Base-by-base conservation (phyloP, 2,113 vertebrate species). In the Rhagologus leucostigma region DNA sequence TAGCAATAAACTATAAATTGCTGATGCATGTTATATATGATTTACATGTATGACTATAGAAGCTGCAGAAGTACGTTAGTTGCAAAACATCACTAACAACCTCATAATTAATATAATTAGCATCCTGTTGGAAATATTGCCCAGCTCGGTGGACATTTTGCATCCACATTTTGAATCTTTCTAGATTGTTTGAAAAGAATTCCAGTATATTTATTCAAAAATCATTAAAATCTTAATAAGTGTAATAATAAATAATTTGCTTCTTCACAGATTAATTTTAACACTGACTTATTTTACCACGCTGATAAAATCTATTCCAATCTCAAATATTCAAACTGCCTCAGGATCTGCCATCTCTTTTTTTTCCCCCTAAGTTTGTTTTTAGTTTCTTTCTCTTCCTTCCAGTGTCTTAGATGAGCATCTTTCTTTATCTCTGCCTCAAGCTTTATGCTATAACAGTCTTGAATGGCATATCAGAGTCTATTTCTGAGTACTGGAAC, bases 221-320 rank as follows among this genome's bases (percentile, higher is more conserved):
- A 27, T 33, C 41, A 76, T 82, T 71, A 82, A 85, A 85, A 87
- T 53, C 37, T 23, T 87, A 80, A 13, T 73, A 80, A 71, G 64
- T 92, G 19, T 59, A 83, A 89, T 59, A 84, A 93, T 59, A 95
- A 96, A 94, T 83, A 65, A 94, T 73, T 79, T 94, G 53, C 70
- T 84, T 85, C 67, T 83, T 91, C 78, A 74, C 57, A 81, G 84
- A 90, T 47, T 84, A 49, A 56, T 94, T 96, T 82, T 87, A 87
- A 55, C 74, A 76, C 30, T 37, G 32, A 33, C 29, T 95, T 91
- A 62, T 62, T 94, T 94, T 84, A 65, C 44, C 65, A 85, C 5
- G 27, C 57, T 83, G 89, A 96, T 94, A 95, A 93, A 79, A 93
- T 93, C 89, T 64, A 67, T 78, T 60, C 68, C 39, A 44, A 70